Evolutionary conservation across 2,113 vertebrate genomes (phyloP), one percentile per base, ranked within the genome.

Genomic region (Seriola rivoliana): DNA sequence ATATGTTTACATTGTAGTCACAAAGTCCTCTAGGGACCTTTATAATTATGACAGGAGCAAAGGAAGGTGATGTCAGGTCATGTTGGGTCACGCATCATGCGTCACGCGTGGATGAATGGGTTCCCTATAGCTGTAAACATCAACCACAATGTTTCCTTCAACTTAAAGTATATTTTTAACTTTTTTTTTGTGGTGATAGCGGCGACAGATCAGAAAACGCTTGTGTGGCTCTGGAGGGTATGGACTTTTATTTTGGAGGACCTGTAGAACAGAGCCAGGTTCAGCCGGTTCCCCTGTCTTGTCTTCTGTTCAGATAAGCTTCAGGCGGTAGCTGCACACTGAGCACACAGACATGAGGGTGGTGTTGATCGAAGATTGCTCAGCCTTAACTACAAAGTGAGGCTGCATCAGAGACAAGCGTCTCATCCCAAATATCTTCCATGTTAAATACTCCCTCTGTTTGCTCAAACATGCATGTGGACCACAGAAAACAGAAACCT

Each of bases 381-480:
- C 16, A 52, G 29, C 25, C 32, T 64, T 38, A 38, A 52, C 23
- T 64, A n/a, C 16, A n/a, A 44, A 57, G 68, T 8, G 52, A 52
- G 34, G 14, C 63, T 62, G 57, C 9, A 50, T 17, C 58, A 40
- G 65, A 54, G 63, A 19, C 32, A 13, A n/a, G 52, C 12, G 0
- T 40, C 36, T 78, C 36, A 52, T 19, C 34, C 34, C 25, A 60
- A 60, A 29, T 1, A n/a, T 23, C 42, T 60, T 25, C 52, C 25
- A 55, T 54, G 32, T 63, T 36, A 67, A 67, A 40, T 29, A 25
- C 9, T 54, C 12, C 13, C 40, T 29, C 2, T 59, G 0, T 48
- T 21, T 66, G 14, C 21, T 16, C 34, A 50, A 72, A 76, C 67
- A 23, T 63, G 40, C 25, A 23, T 63, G 34, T 80, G 38, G 36